Conservation (phyloP, 2,113 vertebrate genomes). For the Parus major region DNA sequence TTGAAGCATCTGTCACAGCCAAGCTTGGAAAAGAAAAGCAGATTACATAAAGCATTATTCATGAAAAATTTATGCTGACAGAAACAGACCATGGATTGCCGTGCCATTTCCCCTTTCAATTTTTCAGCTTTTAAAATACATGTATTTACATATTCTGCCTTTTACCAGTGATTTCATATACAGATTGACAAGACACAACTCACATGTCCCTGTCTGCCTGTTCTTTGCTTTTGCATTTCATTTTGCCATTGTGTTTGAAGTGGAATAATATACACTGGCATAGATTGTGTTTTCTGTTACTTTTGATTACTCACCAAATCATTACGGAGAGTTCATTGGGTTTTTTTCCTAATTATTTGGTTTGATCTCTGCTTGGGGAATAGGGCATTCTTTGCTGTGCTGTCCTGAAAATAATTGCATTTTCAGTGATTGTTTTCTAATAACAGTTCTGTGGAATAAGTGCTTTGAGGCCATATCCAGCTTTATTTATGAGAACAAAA, state of each 20-base stretch:
- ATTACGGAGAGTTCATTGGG: not conserved
- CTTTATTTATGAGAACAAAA: slow-evolving; percentile 17
- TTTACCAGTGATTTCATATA: slow-evolving; percentile 21
- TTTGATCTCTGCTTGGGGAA: slow-evolving; percentile 40
- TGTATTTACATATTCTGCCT: not conserved
- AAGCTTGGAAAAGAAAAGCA: not conserved
- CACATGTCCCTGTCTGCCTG: not conserved
- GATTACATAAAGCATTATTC: not conserved
- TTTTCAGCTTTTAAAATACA: not conserved
- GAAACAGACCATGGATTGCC: not conserved
- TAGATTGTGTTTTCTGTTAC: slow-evolving; percentile 34
- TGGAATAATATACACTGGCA: not conserved
- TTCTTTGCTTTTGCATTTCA: slow-evolving; percentile 8
- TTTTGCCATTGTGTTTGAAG: slow-evolving; percentile 29
- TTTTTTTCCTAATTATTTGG: not conserved
- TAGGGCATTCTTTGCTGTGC: slow-evolving; percentile 2
- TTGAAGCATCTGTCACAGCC: not conserved
- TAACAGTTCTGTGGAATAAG: not conserved
- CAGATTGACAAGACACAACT: not conserved
- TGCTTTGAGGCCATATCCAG: slow-evolving; percentile 1
- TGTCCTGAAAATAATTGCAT: slow-evolving; percentile 52
- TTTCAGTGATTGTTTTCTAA: slow-evolving; percentile 49
- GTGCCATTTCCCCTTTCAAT: not conserved
- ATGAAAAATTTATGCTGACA: not conserved
- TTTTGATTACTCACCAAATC: slow-evolving; percentile 44